Evolutionary conservation across 2,113 vertebrate species (phyloP).

Genomic region (Phaetusa simplex): DNA sequence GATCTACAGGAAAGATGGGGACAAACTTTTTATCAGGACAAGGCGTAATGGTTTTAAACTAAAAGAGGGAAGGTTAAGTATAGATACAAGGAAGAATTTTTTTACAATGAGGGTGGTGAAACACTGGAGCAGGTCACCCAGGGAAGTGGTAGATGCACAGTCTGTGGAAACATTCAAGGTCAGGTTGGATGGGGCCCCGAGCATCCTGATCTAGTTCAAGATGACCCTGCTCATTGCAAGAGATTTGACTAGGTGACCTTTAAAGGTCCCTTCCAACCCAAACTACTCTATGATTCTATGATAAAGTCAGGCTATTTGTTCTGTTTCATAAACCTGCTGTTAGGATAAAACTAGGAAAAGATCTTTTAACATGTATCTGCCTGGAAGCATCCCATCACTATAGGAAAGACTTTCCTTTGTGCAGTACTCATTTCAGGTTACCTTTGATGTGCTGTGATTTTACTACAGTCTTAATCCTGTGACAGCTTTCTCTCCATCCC

Average conservation of each 20-base stretch:
- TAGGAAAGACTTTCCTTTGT: not conserved
- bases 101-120: not conserved
- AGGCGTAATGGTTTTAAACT: not conserved
- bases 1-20: too few relatives aligned
- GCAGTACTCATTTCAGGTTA: not conserved
- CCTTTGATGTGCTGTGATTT: slow-evolving; percentile 16
- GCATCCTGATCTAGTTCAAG: not conserved
- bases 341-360: not conserved
- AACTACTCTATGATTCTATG: not conserved
- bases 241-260: not conserved
- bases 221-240: not conserved
- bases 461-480: not conserved
- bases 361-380: not conserved
- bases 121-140: not conserved
- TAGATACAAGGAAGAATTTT: not conserved
- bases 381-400: not conserved
- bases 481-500: not conserved
- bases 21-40: not conserved
- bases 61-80: not conserved
- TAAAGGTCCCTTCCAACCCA: not conserved
- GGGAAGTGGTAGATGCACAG: not conserved
- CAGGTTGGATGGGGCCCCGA: not conserved
- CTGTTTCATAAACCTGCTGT: fast-evolving
- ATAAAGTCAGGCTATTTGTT: not conserved
- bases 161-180: not conserved